Evolutionary conservation across 2,888 invertebrate genomes (phyloP).

Genomic region (Volucella inanis): DNA sequence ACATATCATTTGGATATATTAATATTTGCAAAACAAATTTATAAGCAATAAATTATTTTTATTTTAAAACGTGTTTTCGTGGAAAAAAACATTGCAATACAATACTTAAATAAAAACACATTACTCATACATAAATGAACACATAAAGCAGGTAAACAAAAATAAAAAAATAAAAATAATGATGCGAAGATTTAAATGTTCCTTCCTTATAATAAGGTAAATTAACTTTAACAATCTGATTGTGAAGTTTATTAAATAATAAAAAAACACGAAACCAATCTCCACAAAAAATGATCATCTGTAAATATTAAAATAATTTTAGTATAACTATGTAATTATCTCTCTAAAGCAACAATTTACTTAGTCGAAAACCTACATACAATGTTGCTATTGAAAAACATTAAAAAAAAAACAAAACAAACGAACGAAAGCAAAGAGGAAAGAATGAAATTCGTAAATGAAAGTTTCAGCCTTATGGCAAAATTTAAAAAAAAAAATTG

Average conservation of each 20-base stretch:
- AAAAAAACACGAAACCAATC: slow-evolving; percentile 19
- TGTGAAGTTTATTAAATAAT: slow-evolving; percentile 65
- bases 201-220: slow-evolving; percentile 75
- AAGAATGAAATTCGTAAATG: neutral
- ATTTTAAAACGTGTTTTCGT: neutral
- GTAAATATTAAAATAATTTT: slow-evolving; percentile 64
- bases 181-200: slow-evolving; percentile 74
- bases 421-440: slow-evolving; percentile 15
- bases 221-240: slow-evolving; percentile 72
- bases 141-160: slow-evolving; percentile 3
- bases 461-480: slow-evolving; percentile 35
- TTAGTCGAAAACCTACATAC: slow-evolving; percentile 17
- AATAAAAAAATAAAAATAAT: slow-evolving; percentile 43
- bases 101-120: slow-evolving; percentile 17
- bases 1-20: no score
- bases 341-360: slow-evolving; percentile 19
- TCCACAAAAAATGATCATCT: slow-evolving; percentile 44
- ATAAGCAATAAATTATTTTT: no score
- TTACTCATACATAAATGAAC: slow-evolving; percentile 30
- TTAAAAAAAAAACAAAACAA: slow-evolving; percentile 12
- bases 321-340: slow-evolving; percentile 40
- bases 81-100: neutral
- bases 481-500: slow-evolving; percentile 44
- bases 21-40: no score
- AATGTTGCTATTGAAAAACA: slow-evolving; percentile 5